Evolutionary conservation across 92 coral and sea anemone species (phyloP).

Genomic region (Palythoa caribaeorum): DNA sequence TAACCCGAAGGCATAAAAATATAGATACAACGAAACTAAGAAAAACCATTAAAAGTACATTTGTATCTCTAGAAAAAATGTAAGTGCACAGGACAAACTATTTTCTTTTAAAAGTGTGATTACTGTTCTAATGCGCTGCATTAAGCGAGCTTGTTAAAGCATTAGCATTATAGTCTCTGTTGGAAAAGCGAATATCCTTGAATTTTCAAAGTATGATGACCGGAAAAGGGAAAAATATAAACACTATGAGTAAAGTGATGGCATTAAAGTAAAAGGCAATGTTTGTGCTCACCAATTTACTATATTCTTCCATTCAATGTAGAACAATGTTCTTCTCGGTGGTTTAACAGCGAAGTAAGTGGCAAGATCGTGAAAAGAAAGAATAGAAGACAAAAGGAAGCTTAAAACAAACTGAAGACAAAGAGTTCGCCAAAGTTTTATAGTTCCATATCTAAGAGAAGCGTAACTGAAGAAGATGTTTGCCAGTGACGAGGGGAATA

Average conservation of each 20-base stretch:
- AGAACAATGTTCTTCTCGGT: neutral
- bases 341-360: neutral
- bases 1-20: neutral
- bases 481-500: neutral
- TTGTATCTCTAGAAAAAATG: neutral
- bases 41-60: neutral
- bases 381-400: neutral
- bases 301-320: constrained; percentile 12
- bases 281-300: neutral
- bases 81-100: neutral
- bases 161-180: neutral
- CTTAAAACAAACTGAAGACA: neutral
- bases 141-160: neutral
- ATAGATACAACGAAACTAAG: neutral
- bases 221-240: constrained; percentile 1
- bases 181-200: neutral
- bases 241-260: neutral
- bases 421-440: neutral
- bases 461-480: neutral
- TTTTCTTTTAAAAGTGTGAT: neutral
- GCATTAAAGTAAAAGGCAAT: neutral
- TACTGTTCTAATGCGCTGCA: neutral
- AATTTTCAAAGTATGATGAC: neutral
- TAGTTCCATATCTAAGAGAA: neutral
- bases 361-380: neutral